Evolutionary conservation across 2,888 invertebrate genomes (phyloP), one percentile per base, ranked within the genome.

Genomic region (Lingula anatina): DNA sequence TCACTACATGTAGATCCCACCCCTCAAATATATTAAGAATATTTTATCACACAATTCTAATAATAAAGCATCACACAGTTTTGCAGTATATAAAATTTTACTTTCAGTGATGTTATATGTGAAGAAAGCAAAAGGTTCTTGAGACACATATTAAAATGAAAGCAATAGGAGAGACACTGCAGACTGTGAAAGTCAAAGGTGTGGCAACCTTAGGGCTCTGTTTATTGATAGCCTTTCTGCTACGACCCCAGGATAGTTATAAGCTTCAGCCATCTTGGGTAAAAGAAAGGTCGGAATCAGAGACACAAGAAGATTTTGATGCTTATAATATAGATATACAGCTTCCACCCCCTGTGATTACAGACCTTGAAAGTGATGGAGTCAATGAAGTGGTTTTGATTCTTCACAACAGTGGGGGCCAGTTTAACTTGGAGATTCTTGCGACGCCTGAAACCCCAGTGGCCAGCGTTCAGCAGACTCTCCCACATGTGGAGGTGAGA

Each of bases 301-400:
- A 66, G 4, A 60, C 56, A 21, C 53, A 55, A 28, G 54, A 54
- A 2, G 68, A 68, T 28, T n/a, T n/a, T n/a, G n/a, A n/a, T n/a
- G n/a, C n/a, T n/a, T n/a, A n/a, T n/a, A n/a, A n/a, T n/a, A n/a
- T n/a, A n/a, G 68, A 68, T 28, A 56, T 57, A 12, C 27, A 5
- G 18, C 58, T 70, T 7, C 71, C 71, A 0, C 39, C 59, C 3
- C 71, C 73, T 1, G 54, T 72, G 3, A 59, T 73, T 18, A 69
- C 71, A 18, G 71, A 73, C 50, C 51, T 73, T 4, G 73, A 73
- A 39, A 65, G 68, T 38, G 71, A 73, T 56, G 68, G 68, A n/a
- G 55, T 65, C 12, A 70, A 68, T 56, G 71, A 73, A 53, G 61
- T 73, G 7, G 59, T 73, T 4, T 44, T 73, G 20, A 58, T 73